phyloP scores from a whole-genome alignment of 2,797 vertebrate species.

The Threskiornis aethiopicus region DNA sequence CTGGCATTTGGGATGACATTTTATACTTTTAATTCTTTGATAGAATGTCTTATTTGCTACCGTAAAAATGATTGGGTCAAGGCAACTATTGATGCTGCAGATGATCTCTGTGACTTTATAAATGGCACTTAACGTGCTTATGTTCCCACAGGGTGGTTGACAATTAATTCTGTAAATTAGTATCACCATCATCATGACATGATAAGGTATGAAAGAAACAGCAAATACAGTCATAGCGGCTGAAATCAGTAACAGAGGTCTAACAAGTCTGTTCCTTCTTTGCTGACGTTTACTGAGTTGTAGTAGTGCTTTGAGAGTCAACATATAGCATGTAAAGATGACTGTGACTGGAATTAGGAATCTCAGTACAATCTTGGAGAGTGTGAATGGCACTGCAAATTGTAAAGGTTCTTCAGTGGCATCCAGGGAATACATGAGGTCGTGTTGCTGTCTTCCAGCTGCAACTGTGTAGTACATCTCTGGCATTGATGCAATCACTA shows the following conservation, averaged over 20 bases:
- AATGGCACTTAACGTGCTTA: constrained; percentile 52
- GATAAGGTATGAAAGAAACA: constrained; percentile 80
- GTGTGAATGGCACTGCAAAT: constrained; percentile 53
- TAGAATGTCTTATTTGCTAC: constrained; percentile 79
- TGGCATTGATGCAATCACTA: constrained; percentile 64
- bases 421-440: constrained; percentile 51
- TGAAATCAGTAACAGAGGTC: constrained; percentile 77
- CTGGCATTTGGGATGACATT: neutral
- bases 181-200: constrained; percentile 75
- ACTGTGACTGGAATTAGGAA: constrained; percentile 76
- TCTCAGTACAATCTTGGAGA: constrained; percentile 71
- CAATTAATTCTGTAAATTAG: constrained; percentile 70
- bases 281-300: constrained; percentile 52
- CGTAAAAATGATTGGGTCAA: constrained; percentile 83
- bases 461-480: constrained; percentile 73
- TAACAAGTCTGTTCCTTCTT: constrained; percentile 44
- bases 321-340: constrained; percentile 75
- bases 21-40: constrained; percentile 42
- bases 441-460: neutral
- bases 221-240: constrained; percentile 77
- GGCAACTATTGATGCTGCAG: constrained; percentile 80
- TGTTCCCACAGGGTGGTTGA: constrained; percentile 58
- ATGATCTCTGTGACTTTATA: constrained; percentile 80
- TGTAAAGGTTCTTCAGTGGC: constrained; percentile 59
- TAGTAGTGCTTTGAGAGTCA: constrained; percentile 71